Conservation (phyloP, 2,113 vertebrate genomes). For the Synodontis membranacea region DNA sequence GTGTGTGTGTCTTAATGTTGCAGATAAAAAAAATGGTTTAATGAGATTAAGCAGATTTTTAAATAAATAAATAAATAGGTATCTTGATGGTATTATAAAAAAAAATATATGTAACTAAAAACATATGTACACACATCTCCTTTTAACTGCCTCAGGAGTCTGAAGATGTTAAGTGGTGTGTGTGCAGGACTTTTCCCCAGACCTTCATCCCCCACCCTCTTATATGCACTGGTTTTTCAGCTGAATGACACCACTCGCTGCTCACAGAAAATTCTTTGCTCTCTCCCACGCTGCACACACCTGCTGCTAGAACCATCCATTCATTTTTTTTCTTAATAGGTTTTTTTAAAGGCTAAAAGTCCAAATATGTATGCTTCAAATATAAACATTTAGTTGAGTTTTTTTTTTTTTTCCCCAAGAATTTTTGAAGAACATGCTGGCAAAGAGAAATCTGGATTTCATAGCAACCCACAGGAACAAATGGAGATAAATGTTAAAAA, state of each 20-base stretch:
- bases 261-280: conserved; percentile 2
- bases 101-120: not conserved
- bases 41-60: not conserved
- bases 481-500: not conserved
- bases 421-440: not conserved
- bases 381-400: not conserved
- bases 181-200: not conserved
- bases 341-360: not conserved
- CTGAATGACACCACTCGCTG: conserved; percentile 16
- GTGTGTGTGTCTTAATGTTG: not conserved
- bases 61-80: not conserved
- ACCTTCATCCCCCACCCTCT: not conserved
- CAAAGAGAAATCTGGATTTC: not conserved
- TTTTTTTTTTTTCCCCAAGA: no score
- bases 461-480: not conserved
- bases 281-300: conserved; percentile 35
- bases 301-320: not conserved
- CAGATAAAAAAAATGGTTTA: not conserved
- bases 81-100: not conserved
- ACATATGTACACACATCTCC: not conserved
- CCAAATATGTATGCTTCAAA: not conserved
- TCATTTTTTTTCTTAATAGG: not conserved
- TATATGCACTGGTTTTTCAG: conserved; percentile 11
- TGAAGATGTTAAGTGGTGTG: conserved; percentile 20
- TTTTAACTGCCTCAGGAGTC: conserved; percentile 20